Evolutionary conservation across 1,140 invertebrate species (phyloP).

Genomic region (Dreissena rostriformis): DNA sequence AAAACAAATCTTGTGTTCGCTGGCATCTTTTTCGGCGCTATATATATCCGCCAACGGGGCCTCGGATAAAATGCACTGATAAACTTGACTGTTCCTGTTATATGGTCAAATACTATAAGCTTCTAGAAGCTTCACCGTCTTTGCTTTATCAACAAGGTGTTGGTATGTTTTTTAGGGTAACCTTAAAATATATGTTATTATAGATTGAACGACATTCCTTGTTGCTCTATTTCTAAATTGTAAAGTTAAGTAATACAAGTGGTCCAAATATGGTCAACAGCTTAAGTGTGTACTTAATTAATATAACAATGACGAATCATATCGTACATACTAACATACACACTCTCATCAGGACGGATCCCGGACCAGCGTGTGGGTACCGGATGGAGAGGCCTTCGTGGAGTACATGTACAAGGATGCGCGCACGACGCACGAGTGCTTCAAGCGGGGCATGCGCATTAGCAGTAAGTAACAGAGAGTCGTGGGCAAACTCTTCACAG

Average conservation of each 20-base stretch:
- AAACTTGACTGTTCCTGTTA: too few species aligned
- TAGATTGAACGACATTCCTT: too few species aligned
- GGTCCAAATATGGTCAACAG: not conserved
- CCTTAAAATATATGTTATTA: not conserved
- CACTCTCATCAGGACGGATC: constrained; percentile 83
- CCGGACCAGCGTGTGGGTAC: constrained; percentile 93
- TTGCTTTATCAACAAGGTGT: too few species aligned
- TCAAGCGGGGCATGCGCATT: constrained; percentile 94
- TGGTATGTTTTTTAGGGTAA: not conserved
- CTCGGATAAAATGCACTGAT: too few species aligned
- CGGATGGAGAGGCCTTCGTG: constrained; percentile 91
- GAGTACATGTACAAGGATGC: constrained; percentile 94
- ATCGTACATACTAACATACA: not conserved
- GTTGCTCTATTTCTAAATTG: too few species aligned
- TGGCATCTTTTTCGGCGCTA: too few species aligned
- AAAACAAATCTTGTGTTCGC: too few species aligned
- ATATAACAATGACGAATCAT: not conserved
- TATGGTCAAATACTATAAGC: too few species aligned
- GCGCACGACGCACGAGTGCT: constrained; percentile 95
- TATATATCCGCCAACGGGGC: too few species aligned
- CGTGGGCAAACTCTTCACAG: too few species aligned
- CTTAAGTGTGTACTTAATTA: too few species aligned
- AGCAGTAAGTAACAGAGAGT: constrained; percentile 88
- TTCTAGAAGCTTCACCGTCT: too few species aligned
- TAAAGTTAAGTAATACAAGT: not conserved